These are phyloP conservation scores for Probaryconus sp. DNA, from an alignment of 1,140 invertebrate genomes.

Conservation along the genomic window DNA sequence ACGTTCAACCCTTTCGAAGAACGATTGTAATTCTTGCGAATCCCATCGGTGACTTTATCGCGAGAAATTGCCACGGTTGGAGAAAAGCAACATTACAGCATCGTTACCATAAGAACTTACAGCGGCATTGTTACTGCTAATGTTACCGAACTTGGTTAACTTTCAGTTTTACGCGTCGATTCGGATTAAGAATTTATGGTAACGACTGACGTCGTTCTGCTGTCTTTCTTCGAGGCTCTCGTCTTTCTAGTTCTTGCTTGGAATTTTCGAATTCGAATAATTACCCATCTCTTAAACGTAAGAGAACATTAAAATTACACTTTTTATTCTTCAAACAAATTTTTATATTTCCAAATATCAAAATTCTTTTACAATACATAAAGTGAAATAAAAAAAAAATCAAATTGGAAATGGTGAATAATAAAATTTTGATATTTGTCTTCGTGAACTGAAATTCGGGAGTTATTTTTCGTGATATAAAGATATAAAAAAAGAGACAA, in stretches of 20 bases:
- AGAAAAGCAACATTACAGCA: slow-evolving; percentile 76
- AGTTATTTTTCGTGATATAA: slow-evolving; percentile 32
- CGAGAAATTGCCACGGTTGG: slow-evolving; percentile 72
- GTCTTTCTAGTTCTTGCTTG: slow-evolving; percentile 37
- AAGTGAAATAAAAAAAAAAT: too few species aligned
- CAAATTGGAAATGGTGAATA: too few species aligned
- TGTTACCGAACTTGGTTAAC: slow-evolving; percentile 76
- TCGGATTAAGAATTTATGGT: slow-evolving; percentile 79
- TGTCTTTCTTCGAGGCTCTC: slow-evolving; percentile 47
- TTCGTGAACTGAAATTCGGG: slow-evolving; percentile 9
- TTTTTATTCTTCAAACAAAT: too few species aligned
- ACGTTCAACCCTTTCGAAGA: slow-evolving; percentile 65
- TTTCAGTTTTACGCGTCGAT: slow-evolving; percentile 78
- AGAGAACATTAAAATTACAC: slow-evolving; percentile 10
- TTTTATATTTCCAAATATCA: too few species aligned
- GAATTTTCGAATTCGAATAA: slow-evolving; percentile 49
- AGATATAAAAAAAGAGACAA: slow-evolving; percentile 27
- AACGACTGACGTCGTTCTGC: slow-evolving; percentile 68
- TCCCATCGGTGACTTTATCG: slow-evolving; percentile 78
- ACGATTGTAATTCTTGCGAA: slow-evolving; percentile 75
- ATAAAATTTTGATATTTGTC: too few species aligned
- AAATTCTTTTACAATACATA: too few species aligned
- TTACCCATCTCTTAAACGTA: slow-evolving; percentile 33
- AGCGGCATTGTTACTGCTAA: slow-evolving; percentile 76
- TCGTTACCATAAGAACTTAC: slow-evolving; percentile 78